phyloP scores from a whole-genome alignment of 2,113 vertebrate genomes.

The Campylorhamphus procurvoides region DNA sequence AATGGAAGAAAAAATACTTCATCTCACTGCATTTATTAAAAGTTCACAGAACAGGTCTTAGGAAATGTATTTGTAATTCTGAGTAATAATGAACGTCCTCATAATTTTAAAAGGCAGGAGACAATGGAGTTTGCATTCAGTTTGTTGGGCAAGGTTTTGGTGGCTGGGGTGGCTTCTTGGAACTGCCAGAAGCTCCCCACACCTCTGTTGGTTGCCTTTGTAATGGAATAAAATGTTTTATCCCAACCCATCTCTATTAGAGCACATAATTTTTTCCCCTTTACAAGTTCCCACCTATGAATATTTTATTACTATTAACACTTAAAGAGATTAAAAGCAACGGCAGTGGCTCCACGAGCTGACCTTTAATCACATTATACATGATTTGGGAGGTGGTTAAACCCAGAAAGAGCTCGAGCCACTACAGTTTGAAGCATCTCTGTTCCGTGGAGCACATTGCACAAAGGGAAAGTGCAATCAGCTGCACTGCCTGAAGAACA shows the following conservation, averaged over 20 bases:
- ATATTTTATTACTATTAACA: constrained; percentile 1
- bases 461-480: not conserved
- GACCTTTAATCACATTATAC: not conserved
- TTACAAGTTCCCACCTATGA: not conserved
- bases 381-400: not conserved
- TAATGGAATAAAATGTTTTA: not conserved
- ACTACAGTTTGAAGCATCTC: not conserved
- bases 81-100: not conserved
- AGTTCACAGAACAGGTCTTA: not conserved
- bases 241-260: not conserved
- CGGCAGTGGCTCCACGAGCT: not conserved
- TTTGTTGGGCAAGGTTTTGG: not conserved
- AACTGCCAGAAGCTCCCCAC: not conserved
- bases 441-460: not conserved
- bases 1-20: not conserved
- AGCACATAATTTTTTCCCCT: not conserved
- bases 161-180: not conserved
- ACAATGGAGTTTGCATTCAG: not conserved
- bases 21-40: not conserved
- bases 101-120: not conserved
- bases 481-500: not conserved
- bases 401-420: not conserved
- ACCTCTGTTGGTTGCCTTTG: not conserved
- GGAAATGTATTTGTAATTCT: not conserved
- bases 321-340: not conserved